Evolutionary conservation across 2,888 invertebrate genomes (phyloP).

Genomic region (Drosophila birchii): DNA sequence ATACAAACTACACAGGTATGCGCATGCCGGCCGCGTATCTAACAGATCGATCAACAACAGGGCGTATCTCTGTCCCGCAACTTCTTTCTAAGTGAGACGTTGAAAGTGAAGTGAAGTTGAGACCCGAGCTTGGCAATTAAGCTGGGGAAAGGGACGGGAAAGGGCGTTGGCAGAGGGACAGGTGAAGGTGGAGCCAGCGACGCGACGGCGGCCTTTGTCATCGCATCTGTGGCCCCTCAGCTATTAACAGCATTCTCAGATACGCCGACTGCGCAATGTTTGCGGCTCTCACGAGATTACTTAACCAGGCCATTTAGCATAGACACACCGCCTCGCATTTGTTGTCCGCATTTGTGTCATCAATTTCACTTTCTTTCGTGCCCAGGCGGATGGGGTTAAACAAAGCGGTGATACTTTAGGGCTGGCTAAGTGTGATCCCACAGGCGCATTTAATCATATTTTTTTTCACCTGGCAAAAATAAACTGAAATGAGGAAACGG

Average conservation of each 20-base stretch:
- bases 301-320: slow-evolving; percentile 78
- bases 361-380: slow-evolving; percentile 82
- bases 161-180: slow-evolving; percentile 12
- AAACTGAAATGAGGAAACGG: background rate
- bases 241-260: slow-evolving; percentile 70
- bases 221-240: slow-evolving; percentile 47
- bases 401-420: slow-evolving; percentile 60
- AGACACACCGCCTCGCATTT: slow-evolving; percentile 57
- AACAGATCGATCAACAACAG: slow-evolving; percentile 69
- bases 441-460: slow-evolving; percentile 61
- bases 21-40: slow-evolving; percentile 71
- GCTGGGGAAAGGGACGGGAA: slow-evolving; percentile 9
- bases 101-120: slow-evolving; percentile 62
- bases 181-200: slow-evolving; percentile 12
- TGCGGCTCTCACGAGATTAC: slow-evolving; percentile 77
- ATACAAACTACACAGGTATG: slow-evolving; percentile 36
- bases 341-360: slow-evolving; percentile 79
- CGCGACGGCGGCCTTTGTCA: slow-evolving; percentile 43
- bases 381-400: slow-evolving; percentile 61
- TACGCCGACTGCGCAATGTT: slow-evolving; percentile 73
- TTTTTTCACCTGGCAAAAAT: slow-evolving; percentile 20
- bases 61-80: slow-evolving; percentile 34
- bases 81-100: slow-evolving; percentile 64
- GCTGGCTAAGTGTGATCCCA: slow-evolving; percentile 63
- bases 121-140: slow-evolving; percentile 42